phyloP scores from a whole-genome alignment of 2,113 vertebrate genomes.

The Embiotoca jacksoni region DNA sequence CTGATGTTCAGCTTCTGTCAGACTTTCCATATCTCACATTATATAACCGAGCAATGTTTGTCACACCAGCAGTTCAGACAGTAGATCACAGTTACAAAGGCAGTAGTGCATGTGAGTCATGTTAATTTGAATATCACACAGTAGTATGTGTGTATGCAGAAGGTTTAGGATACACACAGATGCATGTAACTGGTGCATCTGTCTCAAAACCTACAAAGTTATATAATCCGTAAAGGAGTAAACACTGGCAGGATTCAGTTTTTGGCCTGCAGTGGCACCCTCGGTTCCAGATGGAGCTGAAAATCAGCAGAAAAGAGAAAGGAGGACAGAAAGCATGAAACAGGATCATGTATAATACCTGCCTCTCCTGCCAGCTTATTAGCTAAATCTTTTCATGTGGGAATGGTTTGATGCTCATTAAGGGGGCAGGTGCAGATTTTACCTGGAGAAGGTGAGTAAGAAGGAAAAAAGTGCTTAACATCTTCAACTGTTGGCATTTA shows the following conservation, averaged over 20 bases:
- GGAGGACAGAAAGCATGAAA: slow-evolving; percentile 46
- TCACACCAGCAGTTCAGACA: slow-evolving; percentile 23
- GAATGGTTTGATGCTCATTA: slow-evolving; percentile 20
- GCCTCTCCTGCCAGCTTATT: slow-evolving; percentile 39
- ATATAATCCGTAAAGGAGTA: neutral
- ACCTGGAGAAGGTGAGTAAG: slow-evolving; percentile 32
- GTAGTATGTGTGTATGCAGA: slow-evolving; percentile 14
- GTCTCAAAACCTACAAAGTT: slow-evolving; percentile 21
- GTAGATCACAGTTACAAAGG: slow-evolving; percentile 28
- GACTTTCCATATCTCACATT: neutral
- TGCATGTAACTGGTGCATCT: neutral
- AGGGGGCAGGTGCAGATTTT: neutral
- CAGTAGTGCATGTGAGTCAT: slow-evolving; percentile 37
- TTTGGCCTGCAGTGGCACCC: slow-evolving; percentile 10
- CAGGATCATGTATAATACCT: slow-evolving; percentile 44
- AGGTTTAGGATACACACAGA: neutral
- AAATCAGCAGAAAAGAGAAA: slow-evolving; percentile 33
- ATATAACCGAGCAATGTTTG: slow-evolving; percentile 31
- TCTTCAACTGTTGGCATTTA: neutral
- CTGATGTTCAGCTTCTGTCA: slow-evolving; percentile 8
- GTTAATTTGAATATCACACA: slow-evolving; percentile 30
- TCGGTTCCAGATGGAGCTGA: slow-evolving; percentile 26
- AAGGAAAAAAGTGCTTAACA: neutral
- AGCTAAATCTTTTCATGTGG: slow-evolving; percentile 35
- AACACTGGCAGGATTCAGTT: slow-evolving; percentile 31